phyloP scores from a whole-genome alignment of 2,888 invertebrate species.

The Spilarctia lutea region DNA sequence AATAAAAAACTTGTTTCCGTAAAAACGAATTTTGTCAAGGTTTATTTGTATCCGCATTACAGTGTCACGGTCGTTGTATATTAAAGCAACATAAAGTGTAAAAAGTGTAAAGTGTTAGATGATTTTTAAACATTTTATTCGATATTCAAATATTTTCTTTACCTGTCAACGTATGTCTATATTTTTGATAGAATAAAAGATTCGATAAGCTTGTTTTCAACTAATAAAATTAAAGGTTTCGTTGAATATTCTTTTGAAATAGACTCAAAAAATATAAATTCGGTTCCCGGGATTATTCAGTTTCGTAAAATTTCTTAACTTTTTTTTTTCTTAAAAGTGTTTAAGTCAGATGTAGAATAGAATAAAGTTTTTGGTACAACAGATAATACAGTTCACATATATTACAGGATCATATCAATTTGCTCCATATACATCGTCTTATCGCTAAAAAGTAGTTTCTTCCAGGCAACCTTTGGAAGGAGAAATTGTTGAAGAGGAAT shows the following conservation, averaged over 20 bases:
- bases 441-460: no score
- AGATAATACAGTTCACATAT: no score
- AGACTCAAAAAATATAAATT: not conserved
- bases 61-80: slow-evolving; percentile 34
- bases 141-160: not conserved
- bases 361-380: no score
- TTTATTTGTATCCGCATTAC: slow-evolving; percentile 22
- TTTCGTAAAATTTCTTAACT: not conserved
- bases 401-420: no score
- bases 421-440: no score
- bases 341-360: no score
- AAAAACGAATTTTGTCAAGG: slow-evolving; percentile 22
- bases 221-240: not conserved
- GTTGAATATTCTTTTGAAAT: not conserved
- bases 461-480: no score
- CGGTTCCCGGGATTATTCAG: not conserved
- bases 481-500: no score
- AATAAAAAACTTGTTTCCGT: slow-evolving; percentile 13
- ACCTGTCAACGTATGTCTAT: not conserved
- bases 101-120: not conserved
- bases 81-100: slow-evolving; percentile 15
- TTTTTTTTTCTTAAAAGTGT: not conserved
- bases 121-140: not conserved
- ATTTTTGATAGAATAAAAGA: not conserved
- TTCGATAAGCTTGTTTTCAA: not conserved